A percentile compares a stretch with the other conserved stretches of the same genome.
These are phyloP conservation scores for Osmerus eperlanus DNA, from an alignment of 2,113 vertebrate species.

Conservation along the genomic window DNA sequence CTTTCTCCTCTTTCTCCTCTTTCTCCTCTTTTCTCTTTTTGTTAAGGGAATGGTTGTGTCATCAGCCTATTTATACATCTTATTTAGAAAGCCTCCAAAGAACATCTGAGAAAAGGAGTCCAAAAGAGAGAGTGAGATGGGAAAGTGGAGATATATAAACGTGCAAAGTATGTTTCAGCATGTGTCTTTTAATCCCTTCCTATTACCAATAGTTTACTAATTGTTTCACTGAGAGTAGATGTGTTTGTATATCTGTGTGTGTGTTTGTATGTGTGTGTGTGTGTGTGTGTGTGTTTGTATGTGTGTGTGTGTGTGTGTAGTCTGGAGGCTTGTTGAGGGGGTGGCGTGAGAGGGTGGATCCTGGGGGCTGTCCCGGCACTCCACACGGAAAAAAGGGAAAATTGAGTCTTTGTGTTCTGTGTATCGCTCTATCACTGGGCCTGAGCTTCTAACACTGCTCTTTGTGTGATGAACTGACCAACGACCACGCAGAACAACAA, in stretches of 20 bases:
- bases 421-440: conserved; percentile 45
- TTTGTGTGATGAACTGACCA: conserved; percentile 54
- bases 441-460: conserved; percentile 47
- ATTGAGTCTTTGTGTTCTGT: conserved; percentile 58
- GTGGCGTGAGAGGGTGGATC: conserved; percentile 22
- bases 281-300: too few relatives aligned
- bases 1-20: conserved; percentile 47
- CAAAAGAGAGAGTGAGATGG: conserved; percentile 4
- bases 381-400: conserved; percentile 51
- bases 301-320: not conserved
- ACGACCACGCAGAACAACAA: conserved; percentile 45
- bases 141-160: not conserved
- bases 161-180: not conserved
- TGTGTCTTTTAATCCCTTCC: too few relatives aligned
- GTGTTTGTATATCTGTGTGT: not conserved
- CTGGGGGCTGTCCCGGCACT: conserved; percentile 26
- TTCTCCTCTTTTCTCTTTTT: conserved; percentile 52
- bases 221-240: not conserved
- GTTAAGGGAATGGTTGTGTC: conserved; percentile 63
- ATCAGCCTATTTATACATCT: conserved; percentile 71
- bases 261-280: not conserved
- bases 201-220: too few relatives aligned
- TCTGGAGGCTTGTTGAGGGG: too few relatives aligned
- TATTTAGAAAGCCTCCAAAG: conserved; percentile 61
- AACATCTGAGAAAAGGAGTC: conserved; percentile 20